These are phyloP conservation scores for Triops longicaudatus DNA, from an alignment of 1,140 invertebrate species.

Conservation along the genomic window DNA sequence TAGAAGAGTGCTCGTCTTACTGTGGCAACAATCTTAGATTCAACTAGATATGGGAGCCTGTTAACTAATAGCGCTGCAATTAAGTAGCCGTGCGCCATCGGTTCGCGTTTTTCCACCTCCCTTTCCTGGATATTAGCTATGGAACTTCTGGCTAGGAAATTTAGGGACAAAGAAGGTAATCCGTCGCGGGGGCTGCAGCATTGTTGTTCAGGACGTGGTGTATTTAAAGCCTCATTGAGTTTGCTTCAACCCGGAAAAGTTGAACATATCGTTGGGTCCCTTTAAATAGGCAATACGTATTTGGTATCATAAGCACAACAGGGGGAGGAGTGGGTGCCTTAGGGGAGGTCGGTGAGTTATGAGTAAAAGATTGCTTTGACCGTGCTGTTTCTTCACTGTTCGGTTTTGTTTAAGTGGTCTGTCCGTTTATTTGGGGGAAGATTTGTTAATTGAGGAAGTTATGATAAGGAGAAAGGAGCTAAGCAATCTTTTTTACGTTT, in stretches of 20 bases:
- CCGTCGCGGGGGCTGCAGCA: background rate
- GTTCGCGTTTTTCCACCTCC: background rate
- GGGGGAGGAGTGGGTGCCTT: background rate
- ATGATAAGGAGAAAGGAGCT: background rate
- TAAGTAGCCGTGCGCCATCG: background rate
- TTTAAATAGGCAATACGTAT: too few relatives aligned
- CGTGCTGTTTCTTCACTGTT: background rate
- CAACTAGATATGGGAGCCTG: background rate
- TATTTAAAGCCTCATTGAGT: background rate
- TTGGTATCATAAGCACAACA: background rate
- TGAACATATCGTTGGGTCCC: background rate
- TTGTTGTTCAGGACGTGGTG: background rate
- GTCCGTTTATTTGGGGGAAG: background rate
- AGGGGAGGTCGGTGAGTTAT: background rate
- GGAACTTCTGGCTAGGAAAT: background rate
- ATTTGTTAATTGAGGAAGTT: background rate
- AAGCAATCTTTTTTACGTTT: background rate
- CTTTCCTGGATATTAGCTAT: background rate
- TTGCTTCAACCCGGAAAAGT: constrained; percentile 2
- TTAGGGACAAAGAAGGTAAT: background rate
- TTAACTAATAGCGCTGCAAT: background rate
- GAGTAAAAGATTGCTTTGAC: background rate
- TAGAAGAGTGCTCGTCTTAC: constrained; percentile 5
- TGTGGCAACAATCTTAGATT: background rate
- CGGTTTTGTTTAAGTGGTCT: background rate